Percentiles rank a stretch among this genome's conserved stretches.
phyloP scores from a whole-genome alignment of 2,888 invertebrate genomes.

The Onthophagus sagittarius region DNA sequence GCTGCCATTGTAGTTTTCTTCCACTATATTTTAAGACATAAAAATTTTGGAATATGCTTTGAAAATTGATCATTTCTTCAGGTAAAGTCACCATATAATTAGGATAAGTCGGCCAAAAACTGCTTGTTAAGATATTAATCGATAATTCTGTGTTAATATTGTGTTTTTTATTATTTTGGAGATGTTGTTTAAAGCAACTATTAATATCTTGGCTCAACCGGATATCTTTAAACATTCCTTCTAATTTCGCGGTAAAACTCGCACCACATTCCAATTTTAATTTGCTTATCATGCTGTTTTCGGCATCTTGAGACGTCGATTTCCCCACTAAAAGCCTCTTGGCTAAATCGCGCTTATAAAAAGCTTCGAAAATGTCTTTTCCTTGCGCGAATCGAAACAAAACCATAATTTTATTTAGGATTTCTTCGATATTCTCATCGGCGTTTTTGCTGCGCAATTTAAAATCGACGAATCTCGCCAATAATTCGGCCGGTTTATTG shows the following conservation, averaged over 20 bases:
- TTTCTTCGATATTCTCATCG: conserved; percentile 89
- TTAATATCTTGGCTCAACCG: conserved; percentile 94
- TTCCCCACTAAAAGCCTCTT: conserved; percentile 93
- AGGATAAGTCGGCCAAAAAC: conserved; percentile 96
- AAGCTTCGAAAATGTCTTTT: conserved; percentile 98
- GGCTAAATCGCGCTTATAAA: conserved; percentile 96
- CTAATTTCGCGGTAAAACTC: conserved; percentile 94
- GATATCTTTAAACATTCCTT: conserved; percentile 99
- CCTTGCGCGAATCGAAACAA: conserved; percentile 97
- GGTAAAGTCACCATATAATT: conserved; percentile 86
- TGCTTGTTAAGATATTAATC: conserved; percentile 93
- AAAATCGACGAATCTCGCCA: conserved; percentile 96
- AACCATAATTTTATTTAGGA: conserved; percentile 96
- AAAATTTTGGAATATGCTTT: conserved; percentile 92
- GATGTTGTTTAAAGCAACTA: conserved; percentile 82
- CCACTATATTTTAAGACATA: conserved; percentile 95
- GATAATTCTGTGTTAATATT: conserved; percentile 70
- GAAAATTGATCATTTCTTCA: conserved; percentile 79
- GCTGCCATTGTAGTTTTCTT: conserved; percentile 96
- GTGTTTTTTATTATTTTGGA: conserved; percentile 27
- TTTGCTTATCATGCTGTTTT: conserved; percentile 97
- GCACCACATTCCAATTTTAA: conserved; percentile 97
- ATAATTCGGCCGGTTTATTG: conserved; percentile 95
- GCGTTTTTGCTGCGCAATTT: conserved; percentile 93
- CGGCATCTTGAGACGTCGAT: conserved; percentile 97